Base-by-base conservation (phyloP, 2,888 invertebrate species). In the Noctua fimbriata region DNA sequence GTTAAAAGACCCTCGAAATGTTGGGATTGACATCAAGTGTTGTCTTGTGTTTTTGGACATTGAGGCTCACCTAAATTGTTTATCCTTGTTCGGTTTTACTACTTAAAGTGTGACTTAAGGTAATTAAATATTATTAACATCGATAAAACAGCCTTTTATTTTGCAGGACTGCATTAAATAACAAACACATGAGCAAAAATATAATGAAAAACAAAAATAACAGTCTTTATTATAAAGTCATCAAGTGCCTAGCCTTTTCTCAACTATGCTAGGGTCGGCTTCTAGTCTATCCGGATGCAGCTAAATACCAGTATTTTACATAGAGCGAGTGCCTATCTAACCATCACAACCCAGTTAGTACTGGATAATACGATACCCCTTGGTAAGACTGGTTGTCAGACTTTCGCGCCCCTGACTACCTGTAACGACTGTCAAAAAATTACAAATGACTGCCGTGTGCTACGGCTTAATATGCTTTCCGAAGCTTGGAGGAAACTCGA, bases 1-100 rank as follows among this genome's bases (percentile, higher is more conserved):
- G 73, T 73, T 60, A 66, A 70, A 73, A 71, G 63, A 65, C 69
- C 83, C 66, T 79, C 32, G 69, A 63, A 63, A 82, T 66, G 77
- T 77, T n/a, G 69, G 69, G 69, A 72, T n/a, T 65, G 78, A 41
- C 69, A 60, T 75, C 73, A 73, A 85, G 66, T 73, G 69, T 28
- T 69, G 85, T 60, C 63, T 79, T 69, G 28, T 60, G 67, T 78
- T 65, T 79, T 65, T 21, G 18, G 66, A 41, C 28, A 60, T 66
- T 73, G 36, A 66, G 52, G 10, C 12, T 58, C 32, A 32, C 41
- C 41, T 32, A 28, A 55, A 24, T 18, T 16, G 16, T 55, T 32
- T 47, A 24, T 52, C 6, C 44, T 73, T 41, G 18, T 69, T 66
- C 32, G 21, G 41, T 66, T 67, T 67, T 16, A n/a, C 10, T 44